Evolutionary conservation across 1,140 invertebrate species (phyloP), one percentile per base, ranked within the genome.

Genomic region (Uloborus diversus): DNA sequence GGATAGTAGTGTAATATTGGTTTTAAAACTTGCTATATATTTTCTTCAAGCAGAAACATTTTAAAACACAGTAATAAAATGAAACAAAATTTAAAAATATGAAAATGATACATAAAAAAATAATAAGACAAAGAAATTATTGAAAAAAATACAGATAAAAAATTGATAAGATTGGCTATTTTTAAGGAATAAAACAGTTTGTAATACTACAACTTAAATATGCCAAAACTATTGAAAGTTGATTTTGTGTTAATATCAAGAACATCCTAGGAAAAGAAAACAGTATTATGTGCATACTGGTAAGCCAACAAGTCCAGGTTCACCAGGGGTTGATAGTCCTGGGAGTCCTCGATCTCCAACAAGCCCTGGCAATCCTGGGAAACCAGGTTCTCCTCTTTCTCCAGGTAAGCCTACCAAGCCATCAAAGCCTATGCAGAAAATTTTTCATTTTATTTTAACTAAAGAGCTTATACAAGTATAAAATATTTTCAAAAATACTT

Each of bases 291-390:
- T 9, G 37, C 61, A 23, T 37, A 71, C 68, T 14, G 68, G 79
- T 17, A 80, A 65, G 76, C 84, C 85, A 35, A 70, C 78, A 51
- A 84, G 81, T 28, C 85, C 85, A 79, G 70, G 51, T 84, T 51
- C 83, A 27, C 85, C 86, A 56, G 80, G 75, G 47, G 51, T 65
- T 20, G 85, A 35, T 20, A 68, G 64, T 82, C 84, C 84, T 57
- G 83, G 80, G 17, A 80, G 69, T 27, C 80, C 80, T 64, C 62
- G 51, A 37, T 79, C 71, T 75, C 81, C 59, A 23, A 27, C 25
- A 79, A 82, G 59, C 68, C 84, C 79, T 71, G 80, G 37, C 37
- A 76, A 59, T 13, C 85, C 84, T 56, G 81, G 80, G 35, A 56
- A 25, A 17, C 84, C 85, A 56, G 80, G 66, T n/a, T 79, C 79